Conservation (phyloP, 1,140 invertebrate species). For the Calliopsis andreniformis region DNA sequence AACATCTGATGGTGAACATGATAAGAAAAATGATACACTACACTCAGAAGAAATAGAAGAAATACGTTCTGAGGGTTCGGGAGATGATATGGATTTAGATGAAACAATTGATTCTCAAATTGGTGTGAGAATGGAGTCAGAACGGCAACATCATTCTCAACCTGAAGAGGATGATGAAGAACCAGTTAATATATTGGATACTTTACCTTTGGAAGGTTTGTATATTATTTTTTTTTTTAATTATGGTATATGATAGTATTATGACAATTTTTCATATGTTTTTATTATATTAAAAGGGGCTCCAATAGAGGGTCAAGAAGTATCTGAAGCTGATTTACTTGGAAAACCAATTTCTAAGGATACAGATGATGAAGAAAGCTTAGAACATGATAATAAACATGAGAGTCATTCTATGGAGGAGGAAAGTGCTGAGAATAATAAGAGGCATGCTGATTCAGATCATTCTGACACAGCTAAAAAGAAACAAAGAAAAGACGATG, state of each 20-base stretch:
- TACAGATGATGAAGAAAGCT: conserved; percentile 75
- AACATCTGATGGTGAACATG: conserved; percentile 68
- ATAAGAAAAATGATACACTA: conserved; percentile 70
- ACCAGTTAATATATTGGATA: conserved; percentile 78
- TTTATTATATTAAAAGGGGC: conserved; percentile 66
- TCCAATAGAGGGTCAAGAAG: conserved; percentile 79
- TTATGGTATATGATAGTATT: conserved; percentile 8
- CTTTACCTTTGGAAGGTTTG: conserved; percentile 79
- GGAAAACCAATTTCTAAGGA: conserved; percentile 75
- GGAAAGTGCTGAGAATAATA: conserved; percentile 69
- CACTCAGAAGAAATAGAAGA: conserved; percentile 74
- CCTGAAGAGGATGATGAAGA: conserved; percentile 73
- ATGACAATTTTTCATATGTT: conserved; percentile 18
- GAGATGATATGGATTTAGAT: conserved; percentile 80
- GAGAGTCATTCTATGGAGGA: conserved; percentile 72
- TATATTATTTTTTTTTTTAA: conserved; percentile 21
- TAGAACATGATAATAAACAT: conserved; percentile 74
- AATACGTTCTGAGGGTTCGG: conserved; percentile 77
- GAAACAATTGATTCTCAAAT: conserved; percentile 80
- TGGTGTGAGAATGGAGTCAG: conserved; percentile 75
- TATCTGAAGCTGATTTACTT: conserved; percentile 76
- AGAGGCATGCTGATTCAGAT: conserved; percentile 71
- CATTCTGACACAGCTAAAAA: conserved; percentile 69
- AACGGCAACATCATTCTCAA: conserved; percentile 66
- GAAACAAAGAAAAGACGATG: conserved; percentile 77